Evolutionary conservation across 1,140 invertebrate species (phyloP), one percentile per base, ranked within the genome.

Genomic region (Magallana angulata): DNA sequence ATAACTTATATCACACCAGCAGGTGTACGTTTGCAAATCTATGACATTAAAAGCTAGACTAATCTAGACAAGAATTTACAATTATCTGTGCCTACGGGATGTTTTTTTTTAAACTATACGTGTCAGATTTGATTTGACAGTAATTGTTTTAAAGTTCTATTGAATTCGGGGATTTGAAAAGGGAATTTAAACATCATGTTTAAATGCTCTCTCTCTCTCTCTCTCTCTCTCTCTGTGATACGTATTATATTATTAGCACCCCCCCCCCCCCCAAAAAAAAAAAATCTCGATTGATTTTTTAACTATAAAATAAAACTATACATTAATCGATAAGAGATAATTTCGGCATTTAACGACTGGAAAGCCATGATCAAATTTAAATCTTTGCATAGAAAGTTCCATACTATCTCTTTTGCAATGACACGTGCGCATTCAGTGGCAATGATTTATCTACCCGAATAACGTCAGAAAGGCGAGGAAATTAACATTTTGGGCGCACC

Each of bases 61-160:
- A 76, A 76, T 64, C 68, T 76, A 30, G 12, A 76, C 18, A 4
- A 30, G 24, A 76, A 76, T 76, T 76, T 11, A 76, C 24, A 30
- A 30, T 76, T 76, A 76, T 76, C 24, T 76, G 30, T 7, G 24
- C 9, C 68, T 76, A 30, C 24, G 18, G 24, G 68, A 12, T 76
- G 14, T 76, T 76, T 11, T 48, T 36, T 76, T 30, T 30, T 11
- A 9, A 76, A 9, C 24, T 7, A 48, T 48, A 18, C 24, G 68
- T 76, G 24, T 36, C 24, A 76, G 60, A n/a, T 64, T 16, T 11
- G 68, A 76, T 30, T 30, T 76, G 68, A 76, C 68, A 76, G 24
- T 76, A 76, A 76, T 76, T 76, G 68, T 76, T 76, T 76, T 76
- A 76, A 76, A 76, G 68, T 30, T 30, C 68, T 76, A 76, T 76